Evolutionary conservation across 1,140 invertebrate genomes (phyloP), one percentile per base, ranked within the genome.

Genomic region (Sycobia sp.): DNA sequence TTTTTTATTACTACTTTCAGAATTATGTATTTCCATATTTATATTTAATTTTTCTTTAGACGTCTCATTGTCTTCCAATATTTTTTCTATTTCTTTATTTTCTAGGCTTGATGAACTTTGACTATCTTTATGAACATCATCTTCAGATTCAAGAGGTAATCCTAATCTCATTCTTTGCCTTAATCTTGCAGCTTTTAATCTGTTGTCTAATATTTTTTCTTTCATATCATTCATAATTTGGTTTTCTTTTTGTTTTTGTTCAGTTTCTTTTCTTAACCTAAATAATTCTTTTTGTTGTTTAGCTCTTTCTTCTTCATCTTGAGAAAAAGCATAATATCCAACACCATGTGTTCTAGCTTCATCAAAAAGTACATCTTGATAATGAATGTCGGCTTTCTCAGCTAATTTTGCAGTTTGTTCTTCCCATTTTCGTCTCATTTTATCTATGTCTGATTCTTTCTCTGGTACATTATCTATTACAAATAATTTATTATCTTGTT

Each of bases 321-420:
- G 89, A 9, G 93, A 93, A 77, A 97, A 96, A 11, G 88, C 85
- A 79, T 90, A 96, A 75, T 93, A 97, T 18, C 91, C 91, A 13
- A 94, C 92, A 72, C 94, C 95, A 76, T 97, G 94, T 2, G 87
- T 84, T 64, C 94, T 84, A 0, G 94, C 91, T 86, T 97, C 94
- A 79, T 94, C 90, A 76, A 92, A 95, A 13, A 92, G 83, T 38
- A 97, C 83, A 81, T 96, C 93, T 77, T 95, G 89, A 74, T 96
- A 97, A 81, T 96, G 93, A 54, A 95, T 87, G 71, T 92, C 86
- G 66, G 43, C 84, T 80, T 84, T 91, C 76, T 70, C 80, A 11
- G 65, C 73, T 14, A 85, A 74, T 73, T 80, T 83, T 29, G 76
- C 74, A 55, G 86, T 86, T 71, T 91, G 87, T 50, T 86, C 80